Evolutionary conservation across 1,140 invertebrate genomes (phyloP).

Genomic region (Aphis gossypii): DNA sequence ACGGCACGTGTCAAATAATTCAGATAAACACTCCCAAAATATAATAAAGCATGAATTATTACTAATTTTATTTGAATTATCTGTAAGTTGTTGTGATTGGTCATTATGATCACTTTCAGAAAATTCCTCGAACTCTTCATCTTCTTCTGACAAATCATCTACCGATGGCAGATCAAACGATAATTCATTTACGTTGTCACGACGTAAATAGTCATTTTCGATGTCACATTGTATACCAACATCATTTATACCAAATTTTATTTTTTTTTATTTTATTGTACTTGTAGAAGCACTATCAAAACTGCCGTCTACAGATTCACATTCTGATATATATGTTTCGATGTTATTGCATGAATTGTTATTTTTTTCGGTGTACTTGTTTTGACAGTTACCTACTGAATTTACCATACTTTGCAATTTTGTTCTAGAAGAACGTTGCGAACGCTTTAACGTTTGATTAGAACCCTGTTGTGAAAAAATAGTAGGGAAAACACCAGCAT

Average conservation of each 20-base stretch:
- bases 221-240: background rate
- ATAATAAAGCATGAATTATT: background rate
- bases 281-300: background rate
- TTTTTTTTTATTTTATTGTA: background rate
- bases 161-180: background rate
- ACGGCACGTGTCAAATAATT: background rate
- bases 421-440: background rate
- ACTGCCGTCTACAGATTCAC: background rate
- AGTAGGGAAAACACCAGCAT: background rate
- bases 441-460: background rate
- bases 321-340: background rate
- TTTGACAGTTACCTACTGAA: background rate
- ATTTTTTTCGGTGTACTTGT: background rate
- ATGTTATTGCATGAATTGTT: constrained; percentile 3
- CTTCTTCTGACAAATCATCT: background rate
- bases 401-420: background rate
- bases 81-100: background rate
- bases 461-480: background rate
- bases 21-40: constrained; percentile 19
- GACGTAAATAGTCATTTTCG: background rate
- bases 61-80: background rate
- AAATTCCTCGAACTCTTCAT: constrained; percentile 11
- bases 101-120: background rate
- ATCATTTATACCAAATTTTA: background rate
- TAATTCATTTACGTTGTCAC: background rate